Percentiles rank a stretch among this genome's conserved stretches.
phyloP scores from a whole-genome alignment of 92 coral and sea anemone genomes.

The Phymanthus crucifer region DNA sequence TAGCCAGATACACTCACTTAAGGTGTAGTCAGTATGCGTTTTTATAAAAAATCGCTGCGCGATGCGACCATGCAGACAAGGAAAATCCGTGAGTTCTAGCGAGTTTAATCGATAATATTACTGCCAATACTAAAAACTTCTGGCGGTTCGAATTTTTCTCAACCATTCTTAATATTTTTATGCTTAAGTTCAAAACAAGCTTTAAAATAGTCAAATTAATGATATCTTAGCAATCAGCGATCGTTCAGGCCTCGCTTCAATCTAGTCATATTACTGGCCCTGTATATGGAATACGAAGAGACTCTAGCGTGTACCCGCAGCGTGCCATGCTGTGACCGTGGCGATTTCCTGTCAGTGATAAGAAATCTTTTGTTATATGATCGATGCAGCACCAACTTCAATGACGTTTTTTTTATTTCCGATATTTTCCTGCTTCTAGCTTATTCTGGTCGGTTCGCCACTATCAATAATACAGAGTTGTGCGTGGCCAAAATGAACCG shows the following conservation, averaged over 20 bases:
- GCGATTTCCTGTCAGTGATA: conserved; percentile 1
- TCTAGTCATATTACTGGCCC: conserved; percentile 1
- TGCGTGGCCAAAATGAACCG: conserved; percentile 39
- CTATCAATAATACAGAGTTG: conserved; percentile 10
- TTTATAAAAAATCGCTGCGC: background rate
- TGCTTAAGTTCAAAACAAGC: background rate
- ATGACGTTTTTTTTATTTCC: background rate
- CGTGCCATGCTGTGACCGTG: conserved; percentile 3
- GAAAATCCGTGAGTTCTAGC: background rate
- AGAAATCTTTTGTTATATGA: background rate
- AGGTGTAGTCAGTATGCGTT: background rate
- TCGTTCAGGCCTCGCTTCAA: conserved; percentile 2
- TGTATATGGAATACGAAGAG: background rate
- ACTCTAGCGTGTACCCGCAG: background rate
- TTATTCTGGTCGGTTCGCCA: conserved; percentile 34
- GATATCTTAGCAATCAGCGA: conserved; percentile 1
- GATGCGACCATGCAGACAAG: background rate
- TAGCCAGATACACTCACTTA: conserved; percentile 13
- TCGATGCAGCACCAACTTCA: background rate
- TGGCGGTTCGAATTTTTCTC: conserved; percentile 1
- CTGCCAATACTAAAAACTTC: background rate
- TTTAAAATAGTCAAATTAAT: background rate
- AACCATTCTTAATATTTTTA: background rate
- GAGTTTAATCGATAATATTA: background rate
- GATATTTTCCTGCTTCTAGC: conserved; percentile 21